Percentiles rank a stretch among this genome's conserved stretches.
These are phyloP conservation scores for Panagrolaimus sp. DNA, from an alignment of 1,140 invertebrate genomes.

Conservation along the genomic window DNA sequence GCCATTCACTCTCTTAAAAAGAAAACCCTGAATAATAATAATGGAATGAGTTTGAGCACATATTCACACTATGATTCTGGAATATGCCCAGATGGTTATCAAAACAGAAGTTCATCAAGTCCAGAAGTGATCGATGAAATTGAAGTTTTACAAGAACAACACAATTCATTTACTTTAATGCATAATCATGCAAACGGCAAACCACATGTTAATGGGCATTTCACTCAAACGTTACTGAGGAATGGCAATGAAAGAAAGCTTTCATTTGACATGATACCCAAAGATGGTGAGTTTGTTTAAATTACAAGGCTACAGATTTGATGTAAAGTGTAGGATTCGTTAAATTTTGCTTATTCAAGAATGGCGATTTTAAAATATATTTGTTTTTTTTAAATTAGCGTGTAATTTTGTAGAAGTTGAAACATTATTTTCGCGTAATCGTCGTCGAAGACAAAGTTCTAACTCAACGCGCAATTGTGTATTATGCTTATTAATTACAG, in stretches of 20 bases:
- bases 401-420: neutral
- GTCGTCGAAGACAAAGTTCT: neutral
- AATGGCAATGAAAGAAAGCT: no score
- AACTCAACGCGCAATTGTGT: conserved; percentile 37
- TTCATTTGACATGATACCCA: no score
- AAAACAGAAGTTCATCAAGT: neutral
- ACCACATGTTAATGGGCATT: no score
- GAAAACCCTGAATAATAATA: neutral
- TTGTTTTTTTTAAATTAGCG: no score
- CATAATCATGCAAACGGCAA: no score
- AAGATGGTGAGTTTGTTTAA: no score
- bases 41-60: conserved; percentile 1
- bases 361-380: no score
- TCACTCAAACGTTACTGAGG: no score
- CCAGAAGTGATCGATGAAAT: neutral
- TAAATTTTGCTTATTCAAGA: no score
- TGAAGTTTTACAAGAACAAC: neutral
- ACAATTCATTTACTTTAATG: no score
- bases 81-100: conserved; percentile 9
- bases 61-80: conserved; percentile 15
- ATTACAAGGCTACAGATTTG: no score
- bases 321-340: no score
- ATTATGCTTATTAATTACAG: conserved; percentile 40
- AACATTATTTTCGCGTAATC: neutral
- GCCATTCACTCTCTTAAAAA: neutral